These are phyloP conservation scores for Adineta ricciae DNA, from an alignment of 2,888 invertebrate species.

Conservation along the genomic window DNA sequence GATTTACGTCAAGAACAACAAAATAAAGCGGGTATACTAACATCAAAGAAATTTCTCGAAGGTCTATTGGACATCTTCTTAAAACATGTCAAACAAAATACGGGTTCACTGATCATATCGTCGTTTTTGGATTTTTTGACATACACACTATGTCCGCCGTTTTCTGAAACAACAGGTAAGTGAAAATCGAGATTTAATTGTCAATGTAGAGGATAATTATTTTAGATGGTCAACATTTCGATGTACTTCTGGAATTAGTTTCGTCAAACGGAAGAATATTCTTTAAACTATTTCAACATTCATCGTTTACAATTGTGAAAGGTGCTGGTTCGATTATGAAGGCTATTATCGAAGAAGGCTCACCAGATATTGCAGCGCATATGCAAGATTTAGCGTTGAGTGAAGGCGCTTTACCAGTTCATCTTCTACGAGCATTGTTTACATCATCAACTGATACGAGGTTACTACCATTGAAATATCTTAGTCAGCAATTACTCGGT, in stretches of 20 bases:
- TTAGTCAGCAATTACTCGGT: constrained; percentile 83
- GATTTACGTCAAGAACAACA: constrained; percentile 92
- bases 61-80: constrained; percentile 87
- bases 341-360: constrained; percentile 92
- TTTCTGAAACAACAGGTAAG: constrained; percentile 95
- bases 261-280: constrained; percentile 78
- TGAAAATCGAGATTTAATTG: too few species aligned
- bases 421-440: constrained; percentile 78
- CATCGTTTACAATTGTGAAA: constrained; percentile 92
- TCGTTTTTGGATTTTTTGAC: constrained; percentile 96
- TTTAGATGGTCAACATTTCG: constrained; percentile 52
- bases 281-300: constrained; percentile 85
- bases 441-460: constrained; percentile 66
- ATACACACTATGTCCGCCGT: constrained; percentile 92
- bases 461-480: constrained; percentile 64
- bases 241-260: constrained; percentile 80
- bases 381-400: constrained; percentile 91
- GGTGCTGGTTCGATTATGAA: constrained; percentile 93
- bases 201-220: too few species aligned
- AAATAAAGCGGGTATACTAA: constrained; percentile 87
- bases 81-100: constrained; percentile 79
- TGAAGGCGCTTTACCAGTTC: constrained; percentile 86
- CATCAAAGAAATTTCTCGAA: constrained; percentile 79
- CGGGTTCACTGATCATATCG: constrained; percentile 86
- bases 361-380: constrained; percentile 73